Percentiles rank a stretch among this genome's conserved stretches.
These are phyloP conservation scores for Sphaeramia orbicularis DNA, from an alignment of 2,797 vertebrate genomes.

Conservation along the genomic window DNA sequence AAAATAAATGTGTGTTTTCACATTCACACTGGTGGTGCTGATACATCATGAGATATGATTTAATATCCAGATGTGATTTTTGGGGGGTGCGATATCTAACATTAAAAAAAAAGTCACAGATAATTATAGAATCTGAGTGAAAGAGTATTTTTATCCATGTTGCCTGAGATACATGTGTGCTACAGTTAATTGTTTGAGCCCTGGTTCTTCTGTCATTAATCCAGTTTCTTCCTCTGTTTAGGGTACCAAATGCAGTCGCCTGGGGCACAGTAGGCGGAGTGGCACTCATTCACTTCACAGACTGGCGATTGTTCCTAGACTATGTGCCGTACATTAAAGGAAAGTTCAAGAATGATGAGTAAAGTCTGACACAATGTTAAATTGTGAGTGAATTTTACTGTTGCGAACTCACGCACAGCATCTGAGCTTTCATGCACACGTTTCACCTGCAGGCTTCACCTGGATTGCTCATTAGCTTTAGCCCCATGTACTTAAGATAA, in stretches of 20 bases:
- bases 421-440: background rate
- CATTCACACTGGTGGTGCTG: background rate
- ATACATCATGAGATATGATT: background rate
- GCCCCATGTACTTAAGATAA: slow-evolving; percentile 16
- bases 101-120: background rate
- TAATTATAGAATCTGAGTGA: background rate
- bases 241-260: slow-evolving; percentile 86
- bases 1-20: background rate
- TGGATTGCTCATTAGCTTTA: slow-evolving; percentile 7
- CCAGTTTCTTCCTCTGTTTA: slow-evolving; percentile 58
- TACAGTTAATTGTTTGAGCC: background rate
- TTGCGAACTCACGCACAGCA: background rate
- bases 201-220: background rate
- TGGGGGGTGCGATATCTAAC: background rate
- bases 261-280: slow-evolving; percentile 88
- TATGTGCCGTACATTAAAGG: slow-evolving; percentile 93
- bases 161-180: background rate
- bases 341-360: slow-evolving; percentile 89
- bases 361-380: slow-evolving; percentile 35
- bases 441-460: slow-evolving; percentile 12
- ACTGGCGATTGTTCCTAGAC: slow-evolving; percentile 92
- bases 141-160: background rate
- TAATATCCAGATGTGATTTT: no score
- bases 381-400: slow-evolving; percentile 62
- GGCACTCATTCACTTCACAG: slow-evolving; percentile 89